These are phyloP conservation scores for Marasmarcha lunaedactyla DNA, from an alignment of 2,888 invertebrate species.

Conservation along the genomic window DNA sequence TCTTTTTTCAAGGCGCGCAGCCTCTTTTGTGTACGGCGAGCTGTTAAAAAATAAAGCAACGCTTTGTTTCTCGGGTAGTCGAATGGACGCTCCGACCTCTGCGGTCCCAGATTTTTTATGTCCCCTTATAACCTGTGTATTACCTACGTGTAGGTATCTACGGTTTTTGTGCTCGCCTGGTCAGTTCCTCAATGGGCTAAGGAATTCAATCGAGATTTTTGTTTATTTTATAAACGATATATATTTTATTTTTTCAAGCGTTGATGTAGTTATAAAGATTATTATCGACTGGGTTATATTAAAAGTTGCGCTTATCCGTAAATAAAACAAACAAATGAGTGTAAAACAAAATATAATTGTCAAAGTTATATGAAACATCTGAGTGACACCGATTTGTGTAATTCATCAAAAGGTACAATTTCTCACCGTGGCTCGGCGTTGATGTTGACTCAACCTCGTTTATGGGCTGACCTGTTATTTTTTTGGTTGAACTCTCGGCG, in stretches of 20 bases:
- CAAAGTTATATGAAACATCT: no score
- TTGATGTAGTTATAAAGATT: no score
- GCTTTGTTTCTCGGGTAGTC: conserved; percentile 71
- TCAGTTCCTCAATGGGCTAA: conserved; percentile 69
- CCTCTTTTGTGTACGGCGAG: conserved; percentile 67
- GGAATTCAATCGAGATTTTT: conserved; percentile 67
- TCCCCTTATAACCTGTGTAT: conserved; percentile 68
- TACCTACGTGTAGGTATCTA: conserved; percentile 70
- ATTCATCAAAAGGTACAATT: conserved; percentile 11
- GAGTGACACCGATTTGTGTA: no score
- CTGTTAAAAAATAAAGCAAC: conserved; percentile 71
- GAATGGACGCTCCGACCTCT: conserved; percentile 53
- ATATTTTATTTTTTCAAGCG: no score
- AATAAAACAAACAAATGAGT: no score
- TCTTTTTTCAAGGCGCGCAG: conserved; percentile 63
- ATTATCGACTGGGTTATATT: no score
- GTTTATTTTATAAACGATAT: no score
- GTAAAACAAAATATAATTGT: no score
- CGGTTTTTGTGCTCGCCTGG: conserved; percentile 63
- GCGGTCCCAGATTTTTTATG: conserved; percentile 67
- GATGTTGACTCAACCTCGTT: conserved; percentile 54
- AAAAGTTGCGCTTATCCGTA: no score
- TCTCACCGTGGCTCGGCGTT: neutral
- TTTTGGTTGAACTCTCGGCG: conserved; percentile 63
- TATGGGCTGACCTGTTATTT: conserved; percentile 63